Evolutionary conservation across 2,888 invertebrate genomes (phyloP), one percentile per base, ranked within the genome.

Genomic region (Perdita meconis): DNA sequence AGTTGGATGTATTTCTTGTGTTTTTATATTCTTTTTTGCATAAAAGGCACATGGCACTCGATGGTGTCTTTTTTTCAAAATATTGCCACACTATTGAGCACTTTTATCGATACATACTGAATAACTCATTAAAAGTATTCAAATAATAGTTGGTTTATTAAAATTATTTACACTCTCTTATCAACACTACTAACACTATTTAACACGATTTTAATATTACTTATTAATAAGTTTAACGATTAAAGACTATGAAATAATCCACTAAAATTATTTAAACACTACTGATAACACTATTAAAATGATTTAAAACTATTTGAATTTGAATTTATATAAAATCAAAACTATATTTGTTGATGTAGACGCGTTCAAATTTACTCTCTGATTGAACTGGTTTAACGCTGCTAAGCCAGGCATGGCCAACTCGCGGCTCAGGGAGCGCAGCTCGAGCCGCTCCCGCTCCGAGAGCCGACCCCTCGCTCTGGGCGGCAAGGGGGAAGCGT

Each of bases 41-140:
- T 16, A 53, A 30, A 8, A 34, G 34, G 1, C 34, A 16, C 30
- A 8, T 30, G 8, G n/a, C 53, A 53, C 0, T 53, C 1, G 34
- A 2, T 53, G 53, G 34, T 53, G 34, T 16, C 53, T 53, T 53
- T 53, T 53, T 53, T 6, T 10, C 53, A 10, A 53, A 53, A 53
- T 53, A 53, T 53, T 53, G 26, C 53, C 34, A 16, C 6, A 53
- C 53, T 53, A 53, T 26, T 53, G 53, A 53, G 10, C 30, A 30
- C 8, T 53, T 53, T 53, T 53, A 16, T 53, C 53, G 26, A 30
- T 53, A 53, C 53, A 53, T 36, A 36, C 12, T 36, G 36, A 10
- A 36, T 36, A 10, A 36, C 12, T n/a, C n/a, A n/a, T n/a, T n/a
- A n/a, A n/a, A n/a, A n/a, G n/a, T n/a, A n/a, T n/a, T n/a, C n/a